Base-by-base conservation (phyloP, 2,797 vertebrate genomes). In the Mormyrops attenuatus region DNA sequence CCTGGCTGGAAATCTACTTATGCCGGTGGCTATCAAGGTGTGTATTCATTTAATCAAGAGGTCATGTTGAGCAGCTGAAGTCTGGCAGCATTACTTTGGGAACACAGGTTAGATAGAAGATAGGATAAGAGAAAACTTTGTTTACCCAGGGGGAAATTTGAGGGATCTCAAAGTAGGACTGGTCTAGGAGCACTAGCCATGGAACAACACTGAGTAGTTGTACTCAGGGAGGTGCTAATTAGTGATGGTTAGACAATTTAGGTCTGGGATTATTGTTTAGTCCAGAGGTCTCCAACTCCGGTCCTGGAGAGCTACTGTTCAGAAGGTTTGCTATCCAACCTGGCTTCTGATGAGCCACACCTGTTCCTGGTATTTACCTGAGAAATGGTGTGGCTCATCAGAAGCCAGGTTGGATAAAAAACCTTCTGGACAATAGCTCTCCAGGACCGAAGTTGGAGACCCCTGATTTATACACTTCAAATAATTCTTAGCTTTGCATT, bases 1-100 rank as follows among this genome's bases (percentile, higher is more conserved):
- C 50, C 55, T 90, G 0, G 93, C 94, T 34, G 93, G 94, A 89
- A 92, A 93, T 11, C 94, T 87, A 22, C 93, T 97, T 90, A 93
- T 95, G 57, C 97, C 98, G 2, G 98, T 99, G 89, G 98, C 98
- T 3, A 95, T 99, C 92, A 99, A 99, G 97, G 98, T 98, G 93
- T 90, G 91, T 63, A 15, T 44, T 26, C 44, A n/a, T 30, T 44
- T 47, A 20, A 22, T 88, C 17, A 47, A 41, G 4, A 73, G 47
- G 4, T 47, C 41, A 26, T 85, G 80, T 50, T 85, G 80, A 11
- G 44, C 8, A 13, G 20, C 80, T 50, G 8, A 26, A 50, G 9
- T 84, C 47, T 15, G 5, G 73, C 17, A 80, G 38, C 38, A 17
- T 17, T 8, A 80, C 34, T 77, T 77, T 34, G 15, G 69, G 69